Evolutionary conservation across 2,888 invertebrate genomes (phyloP).

Genomic region (Sylvicola fuscatus): DNA sequence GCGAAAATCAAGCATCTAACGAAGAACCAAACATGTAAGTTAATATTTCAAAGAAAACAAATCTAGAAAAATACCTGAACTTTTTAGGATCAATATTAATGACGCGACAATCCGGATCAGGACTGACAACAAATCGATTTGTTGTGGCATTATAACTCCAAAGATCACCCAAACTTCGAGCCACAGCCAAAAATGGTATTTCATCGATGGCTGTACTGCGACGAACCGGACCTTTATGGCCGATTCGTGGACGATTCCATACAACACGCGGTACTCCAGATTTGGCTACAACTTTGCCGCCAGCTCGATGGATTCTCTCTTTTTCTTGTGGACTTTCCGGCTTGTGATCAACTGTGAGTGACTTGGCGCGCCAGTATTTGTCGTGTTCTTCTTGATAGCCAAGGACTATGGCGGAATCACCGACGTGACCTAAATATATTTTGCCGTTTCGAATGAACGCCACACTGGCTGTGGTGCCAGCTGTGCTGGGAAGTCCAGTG

Average conservation of each 20-base stretch:
- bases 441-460: conserved; percentile 86
- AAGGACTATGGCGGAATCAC: conserved; percentile 90
- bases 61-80: conserved; percentile 28
- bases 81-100: conserved; percentile 57
- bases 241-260: conserved; percentile 81
- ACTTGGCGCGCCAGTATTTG: conserved; percentile 56
- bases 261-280: conserved; percentile 89
- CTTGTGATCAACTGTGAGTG: conserved; percentile 84
- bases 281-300: conserved; percentile 57
- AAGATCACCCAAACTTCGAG: conserved; percentile 85
- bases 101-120: conserved; percentile 87
- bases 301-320: conserved; percentile 57
- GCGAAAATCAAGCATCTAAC: conserved; percentile 81
- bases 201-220: conserved; percentile 81
- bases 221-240: conserved; percentile 55
- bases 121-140: conserved; percentile 91
- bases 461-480: conserved; percentile 92
- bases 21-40: conserved; percentile 9
- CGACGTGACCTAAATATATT: conserved; percentile 94
- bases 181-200: conserved; percentile 91
- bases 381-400: conserved; percentile 57
- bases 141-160: conserved; percentile 92
- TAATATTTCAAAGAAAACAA: background rate
- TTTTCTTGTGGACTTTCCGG: conserved; percentile 76
- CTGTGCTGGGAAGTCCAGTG: conserved; percentile 86